A percentile compares a stretch with the other conserved stretches of the same genome.
These are phyloP conservation scores for Alca torda DNA, from an alignment of 2,797 vertebrate genomes.

Conservation along the genomic window DNA sequence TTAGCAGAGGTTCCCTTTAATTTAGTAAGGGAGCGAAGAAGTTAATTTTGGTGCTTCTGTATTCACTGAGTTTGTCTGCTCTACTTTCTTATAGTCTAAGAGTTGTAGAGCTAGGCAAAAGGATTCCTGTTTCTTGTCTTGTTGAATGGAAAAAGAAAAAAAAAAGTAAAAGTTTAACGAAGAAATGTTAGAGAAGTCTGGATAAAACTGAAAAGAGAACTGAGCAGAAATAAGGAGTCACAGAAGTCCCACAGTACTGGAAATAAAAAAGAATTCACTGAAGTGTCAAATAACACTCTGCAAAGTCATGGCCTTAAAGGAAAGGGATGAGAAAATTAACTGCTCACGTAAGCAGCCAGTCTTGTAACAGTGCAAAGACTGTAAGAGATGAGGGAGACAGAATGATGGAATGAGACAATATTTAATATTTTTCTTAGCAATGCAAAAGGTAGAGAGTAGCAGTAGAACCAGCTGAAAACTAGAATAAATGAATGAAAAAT, in stretches of 20 bases:
- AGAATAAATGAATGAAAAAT: constrained; percentile 36
- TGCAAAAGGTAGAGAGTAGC: neutral
- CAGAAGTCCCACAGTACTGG: neutral
- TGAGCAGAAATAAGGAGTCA: neutral
- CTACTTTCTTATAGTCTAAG: neutral
- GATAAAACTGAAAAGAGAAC: neutral
- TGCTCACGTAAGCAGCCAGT: neutral
- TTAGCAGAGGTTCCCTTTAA: neutral
- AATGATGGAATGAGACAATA: constrained; percentile 23
- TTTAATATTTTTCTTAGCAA: constrained; percentile 8
- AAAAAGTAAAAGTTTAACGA: neutral
- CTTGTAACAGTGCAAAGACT: neutral
- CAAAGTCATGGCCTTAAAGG: neutral
- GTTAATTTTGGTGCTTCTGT: neutral
- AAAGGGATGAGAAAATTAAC: constrained; percentile 1
- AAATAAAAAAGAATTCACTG: constrained; percentile 12
- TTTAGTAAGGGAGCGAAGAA: neutral
- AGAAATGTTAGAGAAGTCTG: neutral
- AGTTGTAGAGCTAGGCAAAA: neutral
- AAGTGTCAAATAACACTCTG: neutral
- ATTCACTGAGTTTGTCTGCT: neutral
- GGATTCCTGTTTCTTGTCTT: neutral
- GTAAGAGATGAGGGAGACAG: neutral
- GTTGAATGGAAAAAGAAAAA: neutral
- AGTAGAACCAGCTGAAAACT: neutral